Evolutionary conservation across 2,113 vertebrate species (phyloP), one percentile per base, ranked within the genome.

Genomic region (Phrynosoma platyrhinos): DNA sequence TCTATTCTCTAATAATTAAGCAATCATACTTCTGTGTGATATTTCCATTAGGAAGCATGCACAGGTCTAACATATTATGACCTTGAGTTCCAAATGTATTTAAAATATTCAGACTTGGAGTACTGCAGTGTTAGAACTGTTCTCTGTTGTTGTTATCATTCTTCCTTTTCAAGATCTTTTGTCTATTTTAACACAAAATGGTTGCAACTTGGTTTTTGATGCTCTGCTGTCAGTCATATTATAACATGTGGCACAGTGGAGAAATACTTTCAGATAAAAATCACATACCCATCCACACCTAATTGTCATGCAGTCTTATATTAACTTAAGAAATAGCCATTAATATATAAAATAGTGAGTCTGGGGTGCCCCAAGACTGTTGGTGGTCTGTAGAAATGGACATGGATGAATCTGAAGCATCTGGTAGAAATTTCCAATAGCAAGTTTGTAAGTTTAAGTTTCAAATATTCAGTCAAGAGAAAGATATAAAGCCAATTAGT

Each of bases 11-110:
- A 0, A 0, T 58, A 68, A 6, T 4, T 2, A 55, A 12, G 62
- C 86, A 71, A 69, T 77, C 79, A 8, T 76, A 83, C 79, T 85
- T 89, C 84, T 91, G 88, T 82, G 79, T 58, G 72, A 87, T 85
- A 4, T 1, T 80, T 88, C 13, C 79, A 89, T 0, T 7, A 86
- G 88, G 85, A 75, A 88, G 68, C 68, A 79, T 0, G 9, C 6
- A 79, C 53, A 52, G 90, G 21, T 72, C 90, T 81, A 75, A 30
- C 36, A 74, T 55, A 12, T 66, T 86, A 83, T 80, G 89, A 42
- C 9, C 36, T 30, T 82, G 74, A 87, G 20, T n/a, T 30, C 53
- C 32, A 30, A 71, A 27, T 75, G 40, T 25, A 62, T 83, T 79
- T 84, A 82, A 30, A 90, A 77, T n/a, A 75, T 53, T 80, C 84